Conservation (phyloP, 2,113 vertebrate genomes). For the Odocoileus virginianus region DNA sequence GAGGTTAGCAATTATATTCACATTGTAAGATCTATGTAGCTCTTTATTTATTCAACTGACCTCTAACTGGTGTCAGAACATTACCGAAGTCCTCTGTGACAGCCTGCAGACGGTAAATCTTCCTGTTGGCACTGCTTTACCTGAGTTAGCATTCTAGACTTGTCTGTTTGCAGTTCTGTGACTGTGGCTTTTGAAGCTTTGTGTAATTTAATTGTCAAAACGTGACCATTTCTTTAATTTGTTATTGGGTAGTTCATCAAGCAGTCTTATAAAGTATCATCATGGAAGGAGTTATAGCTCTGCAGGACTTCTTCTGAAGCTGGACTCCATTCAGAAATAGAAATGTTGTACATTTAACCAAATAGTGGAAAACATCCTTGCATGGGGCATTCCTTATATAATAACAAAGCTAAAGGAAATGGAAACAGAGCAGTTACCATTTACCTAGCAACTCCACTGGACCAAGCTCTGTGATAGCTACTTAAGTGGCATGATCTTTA, state of each 20-base stretch:
- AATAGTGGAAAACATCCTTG: not conserved
- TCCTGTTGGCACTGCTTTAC: not conserved
- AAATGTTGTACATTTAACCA: not conserved
- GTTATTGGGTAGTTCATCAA: constrained; percentile 35
- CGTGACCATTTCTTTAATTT: constrained; percentile 58
- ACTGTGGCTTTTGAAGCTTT: constrained; percentile 4
- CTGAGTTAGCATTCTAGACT: constrained; percentile 21
- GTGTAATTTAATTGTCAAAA: constrained; percentile 60
- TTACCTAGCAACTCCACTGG: not conserved
- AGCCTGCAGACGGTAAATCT: constrained; percentile 21
- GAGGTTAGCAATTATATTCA: constrained; percentile 50
- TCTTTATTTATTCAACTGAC: constrained; percentile 54
- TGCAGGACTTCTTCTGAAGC: not conserved
- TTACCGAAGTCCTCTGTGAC: constrained; percentile 12
- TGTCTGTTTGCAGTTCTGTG: constrained; percentile 33
- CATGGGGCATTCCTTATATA: not conserved
- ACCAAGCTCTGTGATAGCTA: not conserved
- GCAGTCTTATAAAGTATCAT: constrained; percentile 39
- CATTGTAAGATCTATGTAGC: constrained; percentile 13
- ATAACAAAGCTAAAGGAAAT: not conserved
- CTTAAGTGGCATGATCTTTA: not conserved
- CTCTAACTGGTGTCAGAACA: constrained; percentile 35
- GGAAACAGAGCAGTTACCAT: not conserved
- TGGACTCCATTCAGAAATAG: not conserved
- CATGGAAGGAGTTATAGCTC: not conserved